These are phyloP conservation scores for Antheraea pernyi DNA, from an alignment of 1,140 invertebrate species.

Conservation along the genomic window DNA sequence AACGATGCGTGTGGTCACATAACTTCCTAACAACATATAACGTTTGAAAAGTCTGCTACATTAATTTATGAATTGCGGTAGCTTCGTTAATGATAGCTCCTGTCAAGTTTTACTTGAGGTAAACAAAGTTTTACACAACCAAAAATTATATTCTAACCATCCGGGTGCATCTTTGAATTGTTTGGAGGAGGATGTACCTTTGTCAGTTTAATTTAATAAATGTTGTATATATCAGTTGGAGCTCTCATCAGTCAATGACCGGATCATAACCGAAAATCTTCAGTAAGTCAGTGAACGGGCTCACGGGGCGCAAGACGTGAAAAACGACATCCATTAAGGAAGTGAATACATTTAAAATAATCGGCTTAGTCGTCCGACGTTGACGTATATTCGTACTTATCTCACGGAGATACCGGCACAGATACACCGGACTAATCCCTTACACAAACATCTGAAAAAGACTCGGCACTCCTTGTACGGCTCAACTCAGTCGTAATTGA, in stretches of 20 bases:
- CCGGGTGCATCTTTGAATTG: not conserved
- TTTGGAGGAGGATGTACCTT: not conserved
- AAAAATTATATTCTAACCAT: no score
- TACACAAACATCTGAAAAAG: slow-evolving; percentile 76
- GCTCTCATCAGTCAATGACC: slow-evolving; percentile 68
- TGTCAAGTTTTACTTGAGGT: no score
- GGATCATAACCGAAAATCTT: slow-evolving; percentile 75
- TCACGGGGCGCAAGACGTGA: slow-evolving; percentile 54
- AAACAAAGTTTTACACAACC: no score
- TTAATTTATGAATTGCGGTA: not conserved
- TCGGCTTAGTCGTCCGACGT: slow-evolving; percentile 77
- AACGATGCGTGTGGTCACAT: slow-evolving; percentile 32
- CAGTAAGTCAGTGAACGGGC: slow-evolving; percentile 61
- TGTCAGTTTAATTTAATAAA: slow-evolving; percentile 52
- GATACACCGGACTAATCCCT: slow-evolving; percentile 75
- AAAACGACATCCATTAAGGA: slow-evolving; percentile 78
- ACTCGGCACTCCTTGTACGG: slow-evolving; percentile 69
- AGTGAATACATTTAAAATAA: slow-evolving; percentile 80
- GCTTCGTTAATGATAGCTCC: no score
- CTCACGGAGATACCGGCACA: slow-evolving; percentile 76
- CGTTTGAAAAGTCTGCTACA: not conserved
- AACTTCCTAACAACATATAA: slow-evolving; percentile 13
- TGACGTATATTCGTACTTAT: slow-evolving; percentile 79
- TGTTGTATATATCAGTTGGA: slow-evolving; percentile 54
- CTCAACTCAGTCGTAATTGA: slow-evolving; percentile 63